phyloP scores from a whole-genome alignment of 2,113 vertebrate genomes.

The Melospiza georgiana region DNA sequence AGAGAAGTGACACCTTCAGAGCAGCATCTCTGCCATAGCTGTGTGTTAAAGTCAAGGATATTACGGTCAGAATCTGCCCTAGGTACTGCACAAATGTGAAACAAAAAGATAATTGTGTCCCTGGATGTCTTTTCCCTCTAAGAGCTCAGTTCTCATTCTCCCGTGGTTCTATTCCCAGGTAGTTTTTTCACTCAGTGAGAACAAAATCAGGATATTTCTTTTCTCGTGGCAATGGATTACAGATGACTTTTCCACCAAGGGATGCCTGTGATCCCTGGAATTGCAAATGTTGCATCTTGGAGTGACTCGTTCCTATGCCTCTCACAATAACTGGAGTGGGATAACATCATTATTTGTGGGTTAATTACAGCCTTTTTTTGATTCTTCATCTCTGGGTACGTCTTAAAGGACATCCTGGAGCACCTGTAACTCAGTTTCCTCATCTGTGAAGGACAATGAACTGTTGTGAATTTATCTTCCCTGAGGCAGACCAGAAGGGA shows the following conservation, averaged over 20 bases:
- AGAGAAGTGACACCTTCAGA: not conserved
- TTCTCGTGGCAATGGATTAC: not conserved
- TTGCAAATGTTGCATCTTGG: not conserved
- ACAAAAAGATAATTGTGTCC: not conserved
- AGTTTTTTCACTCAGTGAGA: not conserved
- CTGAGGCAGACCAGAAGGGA: not conserved
- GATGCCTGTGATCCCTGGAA: not conserved
- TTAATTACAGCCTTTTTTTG: not conserved
- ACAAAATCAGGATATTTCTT: not conserved
- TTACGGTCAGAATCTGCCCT: not conserved
- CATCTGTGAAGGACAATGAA: constrained; percentile 1
- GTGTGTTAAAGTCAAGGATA: not conserved
- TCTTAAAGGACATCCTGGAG: not conserved
- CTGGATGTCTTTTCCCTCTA: not conserved
- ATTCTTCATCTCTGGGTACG: not conserved
- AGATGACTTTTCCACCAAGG: not conserved
- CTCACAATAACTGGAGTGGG: not conserved
- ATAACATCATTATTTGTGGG: not conserved
- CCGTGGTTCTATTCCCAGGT: not conserved
- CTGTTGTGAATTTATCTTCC: not conserved
- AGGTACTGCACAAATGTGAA: not conserved
- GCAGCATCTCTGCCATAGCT: not conserved
- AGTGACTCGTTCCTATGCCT: not conserved
- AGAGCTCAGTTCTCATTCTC: not conserved
- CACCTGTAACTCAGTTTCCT: not conserved